Conservation (phyloP, 1,140 invertebrate species). For the Asobara japonica region DNA sequence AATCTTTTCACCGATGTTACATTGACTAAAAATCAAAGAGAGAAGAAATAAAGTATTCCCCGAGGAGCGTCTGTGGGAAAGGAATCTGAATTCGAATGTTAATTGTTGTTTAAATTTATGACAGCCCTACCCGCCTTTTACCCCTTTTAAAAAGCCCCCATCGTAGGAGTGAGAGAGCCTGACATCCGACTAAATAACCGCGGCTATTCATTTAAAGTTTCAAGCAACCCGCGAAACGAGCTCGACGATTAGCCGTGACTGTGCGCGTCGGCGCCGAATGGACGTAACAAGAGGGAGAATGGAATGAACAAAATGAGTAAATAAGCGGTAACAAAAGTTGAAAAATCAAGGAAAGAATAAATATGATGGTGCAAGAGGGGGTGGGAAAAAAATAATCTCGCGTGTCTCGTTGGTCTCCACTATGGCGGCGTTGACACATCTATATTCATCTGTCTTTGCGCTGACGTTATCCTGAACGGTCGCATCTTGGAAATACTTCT, state of each 20-base stretch:
- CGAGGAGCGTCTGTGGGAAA: constrained; percentile 31
- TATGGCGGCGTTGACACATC: neutral
- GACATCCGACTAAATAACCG: constrained; percentile 44
- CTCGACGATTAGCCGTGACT: constrained; percentile 50
- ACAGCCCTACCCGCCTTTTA: constrained; percentile 42
- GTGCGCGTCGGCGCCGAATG: constrained; percentile 35
- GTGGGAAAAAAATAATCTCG: neutral
- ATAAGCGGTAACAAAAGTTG: neutral
- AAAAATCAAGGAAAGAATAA: constrained; percentile 20
- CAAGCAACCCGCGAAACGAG: constrained; percentile 48
- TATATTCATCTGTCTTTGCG: constrained; percentile 5
- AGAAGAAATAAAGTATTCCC: constrained; percentile 7
- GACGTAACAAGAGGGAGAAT: constrained; percentile 20
- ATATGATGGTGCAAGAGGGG: neutral
- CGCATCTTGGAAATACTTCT: too few species aligned
- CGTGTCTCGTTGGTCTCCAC: constrained; percentile 2
- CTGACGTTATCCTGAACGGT: neutral
- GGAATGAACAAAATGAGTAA: neutral
- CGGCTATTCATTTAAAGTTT: constrained; percentile 48
- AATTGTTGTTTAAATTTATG: constrained; percentile 66
- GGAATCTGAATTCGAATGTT: constrained; percentile 50
- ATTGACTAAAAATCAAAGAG: neutral
- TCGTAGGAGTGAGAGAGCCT: constrained; percentile 26
- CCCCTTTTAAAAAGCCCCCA: constrained; percentile 32
- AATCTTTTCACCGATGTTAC: too few species aligned